Evolutionary conservation across 2,113 vertebrate genomes (phyloP).

Genomic region (Scartelaos histophorus): DNA sequence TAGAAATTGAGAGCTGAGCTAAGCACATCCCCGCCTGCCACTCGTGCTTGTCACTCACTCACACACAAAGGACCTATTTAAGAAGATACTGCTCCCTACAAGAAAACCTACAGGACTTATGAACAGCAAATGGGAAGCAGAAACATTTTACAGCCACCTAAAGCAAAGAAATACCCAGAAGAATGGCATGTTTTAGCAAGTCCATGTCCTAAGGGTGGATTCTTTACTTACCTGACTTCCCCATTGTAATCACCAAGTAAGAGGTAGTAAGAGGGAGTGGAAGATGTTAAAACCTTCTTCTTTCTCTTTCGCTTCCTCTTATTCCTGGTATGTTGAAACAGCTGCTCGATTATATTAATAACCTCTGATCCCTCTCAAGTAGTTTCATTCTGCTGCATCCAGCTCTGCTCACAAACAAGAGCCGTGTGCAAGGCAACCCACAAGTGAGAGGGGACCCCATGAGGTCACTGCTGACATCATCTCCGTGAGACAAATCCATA

Average conservation of each 20-base stretch:
- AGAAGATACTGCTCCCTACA: constrained; percentile 9
- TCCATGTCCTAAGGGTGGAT: constrained; percentile 11
- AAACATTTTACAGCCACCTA: not conserved
- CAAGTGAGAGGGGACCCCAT: constrained; percentile 46
- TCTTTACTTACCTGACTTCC: constrained; percentile 76
- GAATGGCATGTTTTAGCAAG: constrained; percentile 17
- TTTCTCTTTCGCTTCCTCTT: constrained; percentile 8
- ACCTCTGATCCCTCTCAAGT: not conserved
- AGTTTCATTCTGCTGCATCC: constrained; percentile 9
- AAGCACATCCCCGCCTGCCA: constrained; percentile 3
- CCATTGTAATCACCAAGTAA: constrained; percentile 67
- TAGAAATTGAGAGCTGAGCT: constrained; percentile 28
- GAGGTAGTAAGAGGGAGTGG: too few relatives aligned
- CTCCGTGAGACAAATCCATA: constrained; percentile 62
- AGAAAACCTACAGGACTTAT: not conserved
- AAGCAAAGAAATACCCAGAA: not conserved
- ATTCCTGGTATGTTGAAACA: constrained; percentile 20
- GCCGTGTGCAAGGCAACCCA: not conserved
- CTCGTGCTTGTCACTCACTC: constrained; percentile 64
- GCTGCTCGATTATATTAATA: constrained; percentile 13
- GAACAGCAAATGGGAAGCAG: not conserved
- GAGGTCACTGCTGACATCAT: constrained; percentile 66
- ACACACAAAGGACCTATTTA: constrained; percentile 69
- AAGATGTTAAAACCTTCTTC: constrained; percentile 9
- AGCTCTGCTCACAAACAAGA: not conserved